A percentile compares a stretch with the other conserved stretches of the same genome.
These are phyloP conservation scores for Urocitellus parryii DNA, from an alignment of 2,113 vertebrate species.

Conservation along the genomic window DNA sequence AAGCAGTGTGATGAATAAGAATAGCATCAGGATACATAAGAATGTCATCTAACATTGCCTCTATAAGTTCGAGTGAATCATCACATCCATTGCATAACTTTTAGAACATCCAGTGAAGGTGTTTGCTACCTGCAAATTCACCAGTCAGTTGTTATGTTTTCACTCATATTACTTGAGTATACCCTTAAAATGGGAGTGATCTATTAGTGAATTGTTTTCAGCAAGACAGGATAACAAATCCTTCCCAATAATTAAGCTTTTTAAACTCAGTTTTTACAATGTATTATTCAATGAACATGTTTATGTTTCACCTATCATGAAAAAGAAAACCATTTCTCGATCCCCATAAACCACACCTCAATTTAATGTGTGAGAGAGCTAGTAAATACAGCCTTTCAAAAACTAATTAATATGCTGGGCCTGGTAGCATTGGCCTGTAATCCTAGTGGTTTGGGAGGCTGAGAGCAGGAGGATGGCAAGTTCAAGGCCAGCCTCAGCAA, in stretches of 20 bases:
- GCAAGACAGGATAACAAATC: neutral
- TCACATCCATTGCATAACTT: neutral
- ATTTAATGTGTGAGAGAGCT: neutral
- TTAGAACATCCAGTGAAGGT: neutral
- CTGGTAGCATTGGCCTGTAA: too few species aligned
- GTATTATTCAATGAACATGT: neutral
- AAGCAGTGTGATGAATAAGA: neutral
- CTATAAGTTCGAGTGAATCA: neutral
- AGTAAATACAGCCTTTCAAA: neutral
- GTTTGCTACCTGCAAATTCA: neutral
- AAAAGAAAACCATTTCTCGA: neutral
- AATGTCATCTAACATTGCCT: neutral
- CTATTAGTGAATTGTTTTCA: neutral
- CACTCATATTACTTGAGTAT: neutral
- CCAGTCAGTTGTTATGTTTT: neutral
- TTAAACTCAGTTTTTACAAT: constrained; percentile 11
- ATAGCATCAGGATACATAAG: neutral
- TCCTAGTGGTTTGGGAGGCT: too few species aligned
- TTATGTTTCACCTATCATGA: neutral
- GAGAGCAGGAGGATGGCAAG: too few species aligned
- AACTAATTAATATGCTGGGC: neutral
- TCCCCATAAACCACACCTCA: neutral
- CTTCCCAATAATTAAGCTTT: neutral
- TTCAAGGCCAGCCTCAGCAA: too few species aligned
- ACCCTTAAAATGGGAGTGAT: neutral